Evolutionary conservation across 23 tunicate species (phyloP).

Genomic region (Trididemnum miniatum): DNA sequence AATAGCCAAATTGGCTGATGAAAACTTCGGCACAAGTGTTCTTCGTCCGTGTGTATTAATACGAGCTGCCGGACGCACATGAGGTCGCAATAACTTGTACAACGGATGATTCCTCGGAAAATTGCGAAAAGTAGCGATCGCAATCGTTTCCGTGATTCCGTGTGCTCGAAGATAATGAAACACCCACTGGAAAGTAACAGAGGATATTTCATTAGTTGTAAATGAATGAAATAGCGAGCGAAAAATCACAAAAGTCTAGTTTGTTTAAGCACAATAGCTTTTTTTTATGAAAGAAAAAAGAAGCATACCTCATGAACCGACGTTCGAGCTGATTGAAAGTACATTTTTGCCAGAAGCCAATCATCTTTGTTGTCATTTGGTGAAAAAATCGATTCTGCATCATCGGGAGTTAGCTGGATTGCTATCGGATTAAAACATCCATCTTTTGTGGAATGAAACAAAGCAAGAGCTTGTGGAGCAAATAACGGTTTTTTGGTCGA

Average conservation of each 20-base stretch:
- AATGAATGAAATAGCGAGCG: no score
- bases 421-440: slow-evolving; percentile 57
- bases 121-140: slow-evolving; percentile 39
- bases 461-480: slow-evolving; percentile 38
- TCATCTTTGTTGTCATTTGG: slow-evolving; percentile 52
- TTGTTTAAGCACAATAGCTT: no score
- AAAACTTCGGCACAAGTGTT: slow-evolving; percentile 6
- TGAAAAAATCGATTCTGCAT: slow-evolving; percentile 41
- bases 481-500: slow-evolving; percentile 3
- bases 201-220: no score
- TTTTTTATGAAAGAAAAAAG: no score
- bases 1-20: not conserved
- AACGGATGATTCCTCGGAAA: slow-evolving; percentile 67
- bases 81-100: slow-evolving; percentile 64
- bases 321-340: slow-evolving; percentile 10
- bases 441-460: slow-evolving; percentile 25
- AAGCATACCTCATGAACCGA: slow-evolving; percentile 52
- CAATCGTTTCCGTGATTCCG: slow-evolving; percentile 52
- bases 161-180: slow-evolving; percentile 41
- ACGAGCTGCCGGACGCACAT: slow-evolving; percentile 25
- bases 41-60: slow-evolving; percentile 53
- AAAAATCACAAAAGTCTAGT: no score
- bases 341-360: slow-evolving; percentile 81
- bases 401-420: slow-evolving; percentile 56
- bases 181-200: slow-evolving; percentile 39